phyloP scores from a whole-genome alignment of 2,888 invertebrate species.

The Sarcophaga rosellei region DNA sequence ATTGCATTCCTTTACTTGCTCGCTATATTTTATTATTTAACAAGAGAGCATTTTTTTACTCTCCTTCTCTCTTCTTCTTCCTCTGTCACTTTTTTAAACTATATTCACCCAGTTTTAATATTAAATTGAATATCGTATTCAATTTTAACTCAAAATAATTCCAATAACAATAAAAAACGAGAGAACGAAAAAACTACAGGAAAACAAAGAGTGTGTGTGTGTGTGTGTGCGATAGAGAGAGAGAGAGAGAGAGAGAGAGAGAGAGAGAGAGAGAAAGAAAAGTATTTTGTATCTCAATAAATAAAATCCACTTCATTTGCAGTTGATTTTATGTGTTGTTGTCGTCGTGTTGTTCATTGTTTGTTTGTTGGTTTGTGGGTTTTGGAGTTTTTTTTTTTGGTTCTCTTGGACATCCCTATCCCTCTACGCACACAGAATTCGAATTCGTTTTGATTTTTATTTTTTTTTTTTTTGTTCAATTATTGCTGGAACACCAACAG shows the following conservation, averaged over 20 bases:
- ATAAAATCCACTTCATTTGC: slow-evolving; percentile 66
- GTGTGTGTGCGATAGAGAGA: too few relatives aligned
- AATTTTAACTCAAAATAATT: slow-evolving; percentile 56
- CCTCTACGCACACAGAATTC: neutral
- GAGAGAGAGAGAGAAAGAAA: neutral
- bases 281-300: slow-evolving; percentile 54
- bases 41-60: too few relatives aligned
- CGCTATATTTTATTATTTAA: too few relatives aligned
- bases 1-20: neutral
- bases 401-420: neutral
- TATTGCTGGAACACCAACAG: slow-evolving; percentile 1
- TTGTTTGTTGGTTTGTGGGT: neutral
- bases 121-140: slow-evolving; percentile 58
- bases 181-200: too few relatives aligned
- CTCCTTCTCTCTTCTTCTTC: too few relatives aligned
- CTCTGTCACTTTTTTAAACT: neutral
- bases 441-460: slow-evolving; percentile 8
- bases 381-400: neutral
- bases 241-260: neutral
- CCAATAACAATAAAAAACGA: slow-evolving; percentile 20
- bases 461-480: slow-evolving; percentile 28
- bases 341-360: slow-evolving; percentile 3
- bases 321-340: slow-evolving; percentile 55
- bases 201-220: too few relatives aligned
- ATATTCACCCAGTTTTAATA: slow-evolving; percentile 49